A percentile compares a stretch with the other conserved stretches of the same genome.
Evolutionary conservation across 2,113 vertebrate genomes (phyloP).

Genomic region (Lamprologus callipterus): DNA sequence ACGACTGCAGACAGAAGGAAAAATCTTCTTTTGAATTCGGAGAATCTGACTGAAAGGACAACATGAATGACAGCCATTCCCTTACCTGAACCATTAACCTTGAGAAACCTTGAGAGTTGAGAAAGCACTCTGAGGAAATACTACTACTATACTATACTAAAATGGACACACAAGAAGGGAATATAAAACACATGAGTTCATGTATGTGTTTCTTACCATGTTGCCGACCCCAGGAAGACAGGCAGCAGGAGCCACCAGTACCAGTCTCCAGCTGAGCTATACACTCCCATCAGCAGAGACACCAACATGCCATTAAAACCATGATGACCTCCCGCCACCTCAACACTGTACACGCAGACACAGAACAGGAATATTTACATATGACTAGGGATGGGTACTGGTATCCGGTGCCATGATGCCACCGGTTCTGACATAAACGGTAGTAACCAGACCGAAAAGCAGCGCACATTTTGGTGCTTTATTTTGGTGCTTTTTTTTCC

Average conservation of each 20-base stretch:
- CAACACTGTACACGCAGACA: conserved; percentile 36
- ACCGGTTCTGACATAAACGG: too few species aligned
- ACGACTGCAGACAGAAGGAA: background rate
- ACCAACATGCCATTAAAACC: conserved; percentile 72
- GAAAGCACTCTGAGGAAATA: background rate
- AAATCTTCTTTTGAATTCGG: background rate
- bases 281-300: conserved; percentile 68
- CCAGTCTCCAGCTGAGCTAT: conserved; percentile 68
- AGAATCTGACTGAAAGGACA: background rate
- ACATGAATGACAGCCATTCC: background rate
- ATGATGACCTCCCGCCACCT: conserved; percentile 57
- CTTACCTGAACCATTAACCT: background rate
- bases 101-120: background rate
- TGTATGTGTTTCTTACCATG: conserved; percentile 45
- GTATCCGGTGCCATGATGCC: too few species aligned
- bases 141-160: background rate
- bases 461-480: too few species aligned
- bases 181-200: background rate
- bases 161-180: background rate
- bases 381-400: background rate
- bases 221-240: conserved; percentile 48
- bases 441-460: too few species aligned
- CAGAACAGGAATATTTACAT: background rate
- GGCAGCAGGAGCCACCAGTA: conserved; percentile 72
- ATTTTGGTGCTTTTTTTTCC: too few species aligned